These are phyloP conservation scores for Parelbella ahira DNA, from an alignment of 2,888 invertebrate genomes.

Conservation along the genomic window DNA sequence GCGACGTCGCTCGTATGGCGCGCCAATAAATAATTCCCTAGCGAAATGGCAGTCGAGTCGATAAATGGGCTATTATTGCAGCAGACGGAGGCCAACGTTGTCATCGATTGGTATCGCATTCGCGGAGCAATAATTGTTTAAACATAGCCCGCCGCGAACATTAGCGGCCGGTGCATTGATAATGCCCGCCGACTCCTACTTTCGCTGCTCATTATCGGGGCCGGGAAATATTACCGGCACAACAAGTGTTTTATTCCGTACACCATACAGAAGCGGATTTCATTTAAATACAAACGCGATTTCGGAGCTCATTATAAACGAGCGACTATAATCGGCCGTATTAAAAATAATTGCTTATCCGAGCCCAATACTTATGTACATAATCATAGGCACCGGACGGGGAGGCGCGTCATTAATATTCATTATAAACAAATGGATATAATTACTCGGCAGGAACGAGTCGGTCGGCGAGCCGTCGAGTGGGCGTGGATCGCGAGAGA, in stretches of 20 bases:
- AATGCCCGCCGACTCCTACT: conserved; percentile 49
- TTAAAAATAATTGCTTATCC: conserved; percentile 61
- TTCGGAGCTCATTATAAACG: conserved; percentile 20
- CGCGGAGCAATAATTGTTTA: conserved; percentile 72
- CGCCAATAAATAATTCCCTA: conserved; percentile 71
- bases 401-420: conserved; percentile 67
- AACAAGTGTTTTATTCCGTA: conserved; percentile 22
- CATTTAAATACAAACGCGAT: conserved; percentile 19
- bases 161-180: conserved; percentile 53
- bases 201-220: conserved; percentile 19
- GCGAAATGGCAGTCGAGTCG: conserved; percentile 66
- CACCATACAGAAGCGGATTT: conserved; percentile 21
- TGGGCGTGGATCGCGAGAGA: conserved; percentile 58
- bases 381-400: conserved; percentile 45
- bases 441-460: conserved; percentile 70
- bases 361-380: conserved; percentile 59
- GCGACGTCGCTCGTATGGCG: conserved; percentile 62
- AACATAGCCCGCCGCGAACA: conserved; percentile 65
- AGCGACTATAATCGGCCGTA: conserved; percentile 30
- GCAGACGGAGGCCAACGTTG: conserved; percentile 73
- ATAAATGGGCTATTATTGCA: conserved; percentile 76
- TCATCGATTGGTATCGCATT: conserved; percentile 74
- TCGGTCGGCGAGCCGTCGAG: conserved; percentile 60
- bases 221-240: conserved; percentile 18
- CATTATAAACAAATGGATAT: conserved; percentile 76